Evolutionary conservation across 2,888 invertebrate species (phyloP), one percentile per base, ranked within the genome.

Genomic region (Chaetoderma sp.): DNA sequence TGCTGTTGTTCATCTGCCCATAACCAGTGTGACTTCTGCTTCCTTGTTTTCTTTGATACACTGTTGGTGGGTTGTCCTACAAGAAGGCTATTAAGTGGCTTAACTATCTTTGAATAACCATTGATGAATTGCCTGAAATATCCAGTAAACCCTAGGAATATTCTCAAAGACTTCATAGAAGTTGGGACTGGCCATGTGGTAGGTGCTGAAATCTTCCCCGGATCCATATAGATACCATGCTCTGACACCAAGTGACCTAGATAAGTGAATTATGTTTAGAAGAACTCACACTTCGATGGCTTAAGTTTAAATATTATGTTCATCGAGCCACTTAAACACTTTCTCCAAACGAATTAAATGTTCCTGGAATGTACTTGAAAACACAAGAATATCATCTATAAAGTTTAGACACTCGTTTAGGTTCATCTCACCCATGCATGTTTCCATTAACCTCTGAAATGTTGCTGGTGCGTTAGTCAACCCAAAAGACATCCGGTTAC

Each of bases 381-480:
- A 70, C 4, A 74, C 60, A 4, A 77, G 61, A 4, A 74, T 50
- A 50, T 74, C 76, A 56, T 75, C 75, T 16, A 75, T 42, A 49
- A 76, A 72, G 13, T 68, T 50, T 0, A 72, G 56, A 39, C 52
- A 63, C 16, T n/a, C n/a, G n/a, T n/a, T n/a, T n/a, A n/a, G n/a
- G n/a, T n/a, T n/a, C n/a, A n/a, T n/a, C 6, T 68, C 71, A 13
- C 65, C 42, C 13, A 72, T 33, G 10, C 69, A 63, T 4, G 32
- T 21, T 23, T 74, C 70, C 67, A 75, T 74, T n/a, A 76, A 33
- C 13, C 71, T 25, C 32, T 68, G 50, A 68, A 73, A 77, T 18
- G 67, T 75, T 4, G 72, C 68, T 8, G 73, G 72, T 0, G 68
- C 66, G 58, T 71, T 75, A 36, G 61, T 64, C 3, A 74, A 42